Conservation (phyloP, 1,140 invertebrate genomes). For the Mactra quadrangularis region DNA sequence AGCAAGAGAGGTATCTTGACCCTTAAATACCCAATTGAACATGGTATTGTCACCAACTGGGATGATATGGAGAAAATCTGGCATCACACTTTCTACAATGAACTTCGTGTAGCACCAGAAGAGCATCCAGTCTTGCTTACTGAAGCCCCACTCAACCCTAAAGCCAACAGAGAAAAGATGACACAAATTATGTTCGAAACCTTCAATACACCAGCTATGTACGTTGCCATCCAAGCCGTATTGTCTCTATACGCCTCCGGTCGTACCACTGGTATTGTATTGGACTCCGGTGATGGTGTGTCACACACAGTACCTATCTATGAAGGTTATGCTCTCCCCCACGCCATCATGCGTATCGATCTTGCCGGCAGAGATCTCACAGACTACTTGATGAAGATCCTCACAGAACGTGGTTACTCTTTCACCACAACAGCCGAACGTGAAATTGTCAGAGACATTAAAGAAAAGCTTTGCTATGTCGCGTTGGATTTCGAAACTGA, state of each 20-base stretch:
- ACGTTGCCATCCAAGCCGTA: constrained; percentile 95
- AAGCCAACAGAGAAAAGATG: constrained; percentile 91
- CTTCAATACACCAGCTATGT: constrained; percentile 97
- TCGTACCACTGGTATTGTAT: constrained; percentile 95
- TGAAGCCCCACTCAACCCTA: constrained; percentile 81
- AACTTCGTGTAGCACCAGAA: constrained; percentile 86
- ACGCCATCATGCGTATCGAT: constrained; percentile 91
- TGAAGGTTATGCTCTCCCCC: constrained; percentile 92
- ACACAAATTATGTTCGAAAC: constrained; percentile 85
- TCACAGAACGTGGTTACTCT: constrained; percentile 76
- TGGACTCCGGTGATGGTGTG: constrained; percentile 95
- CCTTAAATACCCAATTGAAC: constrained; percentile 97
- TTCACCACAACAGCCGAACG: constrained; percentile 87
- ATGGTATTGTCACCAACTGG: constrained; percentile 98
- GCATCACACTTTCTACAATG: constrained; percentile 95
- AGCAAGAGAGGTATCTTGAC: constrained; percentile 90
- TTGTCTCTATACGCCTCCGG: constrained; percentile 94
- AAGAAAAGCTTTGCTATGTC: constrained; percentile 96
- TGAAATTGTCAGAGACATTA: constrained; percentile 79
- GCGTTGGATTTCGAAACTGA: constrained; percentile 97
- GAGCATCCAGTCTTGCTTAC: constrained; percentile 82
- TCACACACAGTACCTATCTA: constrained; percentile 96
- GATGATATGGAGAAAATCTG: constrained; percentile 89
- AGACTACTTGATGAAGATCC: constrained; percentile 87
- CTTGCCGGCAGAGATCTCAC: constrained; percentile 96